Evolutionary conservation across 2,888 invertebrate genomes (phyloP), one percentile per base, ranked within the genome.

Genomic region (Athalia cordata): DNA sequence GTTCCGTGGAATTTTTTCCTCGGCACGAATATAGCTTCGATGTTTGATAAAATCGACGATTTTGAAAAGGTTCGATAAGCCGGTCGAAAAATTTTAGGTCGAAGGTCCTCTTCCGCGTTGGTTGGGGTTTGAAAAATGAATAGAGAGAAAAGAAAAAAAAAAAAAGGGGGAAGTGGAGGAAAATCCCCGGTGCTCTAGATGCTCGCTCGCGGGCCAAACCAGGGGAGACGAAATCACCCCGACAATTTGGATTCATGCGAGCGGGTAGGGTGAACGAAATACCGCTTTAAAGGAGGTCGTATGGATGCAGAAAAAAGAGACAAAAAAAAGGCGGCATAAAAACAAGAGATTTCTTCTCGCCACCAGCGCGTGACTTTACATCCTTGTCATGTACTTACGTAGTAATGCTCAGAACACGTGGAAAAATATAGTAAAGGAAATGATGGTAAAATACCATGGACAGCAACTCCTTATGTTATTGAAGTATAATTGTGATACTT

Each of bases 211-310:
- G 66, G 66, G 66, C 66, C n/a, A 66, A 13, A 49, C 66, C 49
- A n/a, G 55, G 68, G 68, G 43, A 29, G 11, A 29, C 55, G 9
- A 52, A 52, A 68, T 68, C 52, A 43, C 15, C 43, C 47, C 15
- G 47, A 72, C 59, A 59, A 72, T 72, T 68, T 29, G 52, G 68
- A 68, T 68, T 68, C 68, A 52, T 55, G 68, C 43, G 55, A 55
- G 15, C 6, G 29, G 29, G 29, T 50, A 50, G 68, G 68, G 68
- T 29, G 68, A 68, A 43, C 52, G 68, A 68, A 29, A 55, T 68
- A 68, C 68, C 55, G 68, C 11, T 68, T 52, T 68, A 52, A 55
- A 68, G 7, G 68, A 52, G 15, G 29, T 15, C 8, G 15, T 13
- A 4, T 29, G 45, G 47, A 45, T 13, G 59, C 5, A 7, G 59